A percentile compares a stretch with the other conserved stretches of the same genome.
Evolutionary conservation across 1,140 invertebrate genomes (phyloP).

Genomic region (Phocides pigmalion): DNA sequence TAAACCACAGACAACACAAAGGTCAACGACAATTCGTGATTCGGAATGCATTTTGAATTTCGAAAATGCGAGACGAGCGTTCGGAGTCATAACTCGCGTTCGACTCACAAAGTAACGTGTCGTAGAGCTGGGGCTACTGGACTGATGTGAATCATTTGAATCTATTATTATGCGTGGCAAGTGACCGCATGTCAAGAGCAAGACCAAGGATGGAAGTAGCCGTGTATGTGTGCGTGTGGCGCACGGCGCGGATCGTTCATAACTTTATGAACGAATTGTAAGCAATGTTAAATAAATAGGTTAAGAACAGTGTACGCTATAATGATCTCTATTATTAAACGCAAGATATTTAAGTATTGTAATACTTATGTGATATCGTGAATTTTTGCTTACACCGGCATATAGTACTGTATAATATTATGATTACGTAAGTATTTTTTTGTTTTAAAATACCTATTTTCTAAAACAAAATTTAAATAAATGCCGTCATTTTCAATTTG

Average conservation of each 20-base stretch:
- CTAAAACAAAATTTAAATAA: too few species aligned
- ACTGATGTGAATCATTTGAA: conserved; percentile 69
- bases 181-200: conserved; percentile 80
- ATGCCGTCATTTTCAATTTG: too few species aligned
- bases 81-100: conserved; percentile 65
- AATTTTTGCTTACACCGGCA: too few species aligned
- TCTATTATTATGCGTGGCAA: conserved; percentile 81
- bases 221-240: conserved; percentile 48
- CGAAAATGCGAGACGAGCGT: conserved; percentile 58
- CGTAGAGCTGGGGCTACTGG: conserved; percentile 55
- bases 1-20: conserved; percentile 47
- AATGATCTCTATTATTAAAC: too few species aligned
- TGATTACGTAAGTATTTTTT: too few species aligned
- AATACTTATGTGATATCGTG: too few species aligned
- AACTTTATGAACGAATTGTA: conserved; percentile 25
- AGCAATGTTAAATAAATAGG: too few species aligned
- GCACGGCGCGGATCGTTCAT: conserved; percentile 39
- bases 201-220: conserved; percentile 54
- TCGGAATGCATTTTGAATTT: conserved; percentile 49
- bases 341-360: too few species aligned
- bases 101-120: conserved; percentile 59
- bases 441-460: too few species aligned
- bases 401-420: too few species aligned
- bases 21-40: conserved; percentile 39
- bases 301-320: too few species aligned